Base-by-base conservation (phyloP, 2,113 vertebrate species). In the Dipodomys merriami region DNA sequence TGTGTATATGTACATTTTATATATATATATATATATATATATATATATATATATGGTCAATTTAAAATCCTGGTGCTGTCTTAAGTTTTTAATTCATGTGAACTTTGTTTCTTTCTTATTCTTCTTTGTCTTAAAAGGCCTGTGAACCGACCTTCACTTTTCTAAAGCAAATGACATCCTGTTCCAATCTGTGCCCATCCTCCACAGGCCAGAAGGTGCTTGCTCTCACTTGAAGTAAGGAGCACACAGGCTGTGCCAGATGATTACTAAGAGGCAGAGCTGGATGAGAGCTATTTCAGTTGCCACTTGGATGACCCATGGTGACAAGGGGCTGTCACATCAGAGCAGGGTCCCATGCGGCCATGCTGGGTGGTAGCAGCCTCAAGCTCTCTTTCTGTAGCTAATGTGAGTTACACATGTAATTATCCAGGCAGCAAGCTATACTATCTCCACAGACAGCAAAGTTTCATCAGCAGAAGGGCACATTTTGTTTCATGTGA, bases 341-440 rank as follows among this genome's bases (percentile, higher is more conserved):
- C 22, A 29, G 11, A 35, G 81, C 16, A 27, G 73, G 46, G 13
- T 16, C 35, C 77, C 23, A 0, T n/a, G 62, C 68, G 82, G n/a
- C 57, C 29, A 46, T 65, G 35, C 83, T 19, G 35, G 74, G 46
- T 8, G 10, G 53, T 53, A 35, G 9, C 20, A 0, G 0, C 67
- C 62, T 62, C 53, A 44, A 44, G 53, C 71, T 2, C 71, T 72
- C 49, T 46, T 6, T 44, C 82, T 77, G 39, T 87, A 18, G 53
- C 53, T 93, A 77, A 91, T 96, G 87, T 95, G 91, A 96, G 87
- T 88, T 91, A 93, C 82, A 96, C 57, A 2, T 95, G 82, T 91
- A 93, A 93, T 95, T 93, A 96, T 95, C 84, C 62, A 80, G 85
- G 67, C 89, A 93, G 62, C 76, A 78, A 67, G 79, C 76, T 95